These are phyloP conservation scores for Halocynthia roretzi DNA, from an alignment of 23 tunicate species.

Conservation along the genomic window DNA sequence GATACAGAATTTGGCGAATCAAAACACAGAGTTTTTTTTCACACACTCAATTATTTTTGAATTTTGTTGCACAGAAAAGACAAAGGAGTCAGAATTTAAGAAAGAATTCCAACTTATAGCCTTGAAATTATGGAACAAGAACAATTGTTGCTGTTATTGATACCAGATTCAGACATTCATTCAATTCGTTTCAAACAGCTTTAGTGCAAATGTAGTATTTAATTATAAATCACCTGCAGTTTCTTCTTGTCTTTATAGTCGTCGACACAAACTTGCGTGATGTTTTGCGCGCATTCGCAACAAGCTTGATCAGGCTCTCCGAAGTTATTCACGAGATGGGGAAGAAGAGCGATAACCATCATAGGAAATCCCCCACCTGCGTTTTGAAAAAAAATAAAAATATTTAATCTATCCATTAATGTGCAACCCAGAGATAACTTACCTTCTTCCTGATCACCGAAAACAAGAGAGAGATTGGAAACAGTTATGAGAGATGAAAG, in stretches of 20 bases:
- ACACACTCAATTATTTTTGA: too few species aligned
- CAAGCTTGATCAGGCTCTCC: conserved; percentile 47
- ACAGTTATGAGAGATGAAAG: conserved; percentile 43
- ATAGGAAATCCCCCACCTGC: conserved; percentile 62
- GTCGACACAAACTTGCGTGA: conserved; percentile 69
- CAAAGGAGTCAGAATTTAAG: too few species aligned
- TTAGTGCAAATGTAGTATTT: background rate
- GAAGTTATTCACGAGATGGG: conserved; percentile 42
- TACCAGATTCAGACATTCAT: too few species aligned
- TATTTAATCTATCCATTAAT: background rate
- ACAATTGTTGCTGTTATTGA: too few species aligned
- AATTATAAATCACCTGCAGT: conserved; percentile 34
- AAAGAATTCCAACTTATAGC: too few species aligned
- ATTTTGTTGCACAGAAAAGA: too few species aligned
- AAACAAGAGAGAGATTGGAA: conserved; percentile 34
- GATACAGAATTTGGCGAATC: too few species aligned
- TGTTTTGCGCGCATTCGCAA: conserved; percentile 67
- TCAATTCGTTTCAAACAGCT: too few species aligned
- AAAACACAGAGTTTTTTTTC: too few species aligned
- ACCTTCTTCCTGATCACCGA: conserved; percentile 4
- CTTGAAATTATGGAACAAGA: too few species aligned
- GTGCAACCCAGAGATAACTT: too few species aligned
- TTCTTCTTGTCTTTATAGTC: conserved; percentile 46
- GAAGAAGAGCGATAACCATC: conserved; percentile 68
- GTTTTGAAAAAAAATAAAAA: background rate